A percentile compares a stretch with the other conserved stretches of the same genome.
Evolutionary conservation across 1,140 invertebrate species (phyloP).

Genomic region (Chironomus striatipennis): DNA sequence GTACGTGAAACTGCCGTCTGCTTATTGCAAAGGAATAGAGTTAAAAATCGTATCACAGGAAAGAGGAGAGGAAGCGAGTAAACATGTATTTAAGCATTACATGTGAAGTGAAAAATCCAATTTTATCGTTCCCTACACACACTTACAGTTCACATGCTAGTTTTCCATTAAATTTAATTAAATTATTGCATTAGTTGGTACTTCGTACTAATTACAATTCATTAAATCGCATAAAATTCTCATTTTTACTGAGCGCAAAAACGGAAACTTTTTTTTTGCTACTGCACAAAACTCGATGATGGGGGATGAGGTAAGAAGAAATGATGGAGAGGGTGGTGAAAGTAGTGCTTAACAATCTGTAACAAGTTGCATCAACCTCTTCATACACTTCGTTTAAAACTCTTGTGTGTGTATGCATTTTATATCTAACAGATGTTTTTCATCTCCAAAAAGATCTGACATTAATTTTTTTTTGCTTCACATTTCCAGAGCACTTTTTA

Average conservation of each 20-base stretch:
- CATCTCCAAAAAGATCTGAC: too few relatives aligned
- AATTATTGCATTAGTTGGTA: background rate
- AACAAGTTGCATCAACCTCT: background rate
- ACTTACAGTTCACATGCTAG: slow-evolving; percentile 1
- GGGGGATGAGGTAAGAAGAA: too few relatives aligned
- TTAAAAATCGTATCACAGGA: background rate
- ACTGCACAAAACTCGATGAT: too few relatives aligned
- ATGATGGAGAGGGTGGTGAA: too few relatives aligned
- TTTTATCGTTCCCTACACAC: background rate
- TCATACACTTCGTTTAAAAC: too few relatives aligned
- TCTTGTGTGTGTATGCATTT: too few relatives aligned
- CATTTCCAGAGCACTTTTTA: too few relatives aligned
- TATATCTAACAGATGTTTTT: too few relatives aligned
- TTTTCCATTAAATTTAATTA: slow-evolving; percentile 23
- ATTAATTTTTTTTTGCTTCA: too few relatives aligned
- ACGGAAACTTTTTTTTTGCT: background rate
- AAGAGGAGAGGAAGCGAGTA: background rate
- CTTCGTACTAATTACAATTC: background rate
- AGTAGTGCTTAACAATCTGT: background rate
- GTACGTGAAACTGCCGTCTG: background rate
- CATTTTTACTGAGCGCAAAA: background rate
- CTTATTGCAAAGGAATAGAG: background rate
- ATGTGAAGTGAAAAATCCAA: background rate
- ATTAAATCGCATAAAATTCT: slow-evolving; percentile 4
- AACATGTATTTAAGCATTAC: background rate